Percentiles rank a stretch among this genome's conserved stretches.
Conservation (phyloP, 2,888 invertebrate species). For the Oxyteleia sp. region DNA sequence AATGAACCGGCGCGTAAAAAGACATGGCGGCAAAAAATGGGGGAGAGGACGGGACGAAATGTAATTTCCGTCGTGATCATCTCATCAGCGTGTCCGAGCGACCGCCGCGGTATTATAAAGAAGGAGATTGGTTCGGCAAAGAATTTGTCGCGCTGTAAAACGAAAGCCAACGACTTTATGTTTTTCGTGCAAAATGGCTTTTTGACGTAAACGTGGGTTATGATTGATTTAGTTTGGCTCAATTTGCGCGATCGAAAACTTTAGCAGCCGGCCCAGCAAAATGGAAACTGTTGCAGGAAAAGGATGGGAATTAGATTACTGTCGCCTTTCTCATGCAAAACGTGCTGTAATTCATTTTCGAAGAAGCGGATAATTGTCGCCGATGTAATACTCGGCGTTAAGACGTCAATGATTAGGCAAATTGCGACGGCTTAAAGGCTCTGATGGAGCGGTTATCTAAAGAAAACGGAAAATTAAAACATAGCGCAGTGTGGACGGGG, state of each 20-base stretch:
- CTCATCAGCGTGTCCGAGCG: conserved; percentile 51
- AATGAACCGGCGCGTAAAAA: conserved; percentile 48
- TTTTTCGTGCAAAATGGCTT: conserved; percentile 24
- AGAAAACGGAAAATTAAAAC: no score
- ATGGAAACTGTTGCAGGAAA: no score
- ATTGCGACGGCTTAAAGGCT: no score
- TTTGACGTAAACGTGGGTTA: conserved; percentile 14
- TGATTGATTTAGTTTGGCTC: conserved; percentile 12
- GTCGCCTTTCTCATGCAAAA: no score
- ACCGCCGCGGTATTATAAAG: conserved; percentile 19
- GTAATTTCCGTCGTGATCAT: conserved; percentile 60
- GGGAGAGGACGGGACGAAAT: conserved; percentile 19
- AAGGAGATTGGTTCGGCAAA: conserved; percentile 33
- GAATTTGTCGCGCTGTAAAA: conserved; percentile 42
- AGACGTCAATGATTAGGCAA: no score
- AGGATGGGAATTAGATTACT: no score
- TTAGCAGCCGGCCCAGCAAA: no score
- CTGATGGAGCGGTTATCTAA: no score
- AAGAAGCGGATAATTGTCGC: no score
- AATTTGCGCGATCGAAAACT: not conserved
- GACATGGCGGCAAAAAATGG: conserved; percentile 6
- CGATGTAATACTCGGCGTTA: no score
- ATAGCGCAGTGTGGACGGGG: no score
- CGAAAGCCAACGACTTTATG: conserved; percentile 22
- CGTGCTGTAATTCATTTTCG: no score